Percentiles rank a stretch among this genome's conserved stretches.
Conservation (phyloP, 2,113 vertebrate genomes). For the Siniperca chuatsi region DNA sequence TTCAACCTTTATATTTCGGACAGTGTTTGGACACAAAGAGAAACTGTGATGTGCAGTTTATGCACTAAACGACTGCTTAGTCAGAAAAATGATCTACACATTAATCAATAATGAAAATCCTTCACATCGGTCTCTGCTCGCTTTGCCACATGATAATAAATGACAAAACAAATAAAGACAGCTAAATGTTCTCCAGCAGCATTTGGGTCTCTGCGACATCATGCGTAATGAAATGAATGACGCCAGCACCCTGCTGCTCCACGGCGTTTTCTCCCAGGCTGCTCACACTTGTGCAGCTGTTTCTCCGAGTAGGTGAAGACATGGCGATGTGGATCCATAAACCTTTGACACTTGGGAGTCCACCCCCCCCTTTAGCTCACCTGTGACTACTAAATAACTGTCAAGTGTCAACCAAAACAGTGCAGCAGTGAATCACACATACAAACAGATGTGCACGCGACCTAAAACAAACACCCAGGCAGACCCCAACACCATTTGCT, state of each 20-base stretch:
- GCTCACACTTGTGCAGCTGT: constrained; percentile 35
- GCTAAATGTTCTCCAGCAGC: background rate
- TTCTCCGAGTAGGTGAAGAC: constrained; percentile 8
- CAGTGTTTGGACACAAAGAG: too few species aligned
- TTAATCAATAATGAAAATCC: too few species aligned
- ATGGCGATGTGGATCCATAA: constrained; percentile 4
- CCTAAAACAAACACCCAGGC: constrained; percentile 2
- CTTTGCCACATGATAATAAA: background rate
- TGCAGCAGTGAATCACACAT: background rate
- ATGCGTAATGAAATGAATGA: background rate
- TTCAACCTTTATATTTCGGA: too few species aligned
- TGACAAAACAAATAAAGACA: background rate
- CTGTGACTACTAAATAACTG: constrained; percentile 28
- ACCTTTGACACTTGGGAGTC: background rate
- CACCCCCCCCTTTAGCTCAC: constrained; percentile 2
- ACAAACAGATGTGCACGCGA: background rate
- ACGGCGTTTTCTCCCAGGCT: background rate
- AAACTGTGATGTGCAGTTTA: too few species aligned
- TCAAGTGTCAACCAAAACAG: constrained; percentile 16
- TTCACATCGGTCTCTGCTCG: background rate
- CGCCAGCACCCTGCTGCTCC: background rate
- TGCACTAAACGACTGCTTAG: too few species aligned
- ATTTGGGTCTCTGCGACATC: background rate
- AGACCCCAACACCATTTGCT: constrained; percentile 39
- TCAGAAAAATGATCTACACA: too few species aligned